These are phyloP conservation scores for Melinaea menophilus DNA, from an alignment of 2,888 invertebrate genomes.

Conservation along the genomic window DNA sequence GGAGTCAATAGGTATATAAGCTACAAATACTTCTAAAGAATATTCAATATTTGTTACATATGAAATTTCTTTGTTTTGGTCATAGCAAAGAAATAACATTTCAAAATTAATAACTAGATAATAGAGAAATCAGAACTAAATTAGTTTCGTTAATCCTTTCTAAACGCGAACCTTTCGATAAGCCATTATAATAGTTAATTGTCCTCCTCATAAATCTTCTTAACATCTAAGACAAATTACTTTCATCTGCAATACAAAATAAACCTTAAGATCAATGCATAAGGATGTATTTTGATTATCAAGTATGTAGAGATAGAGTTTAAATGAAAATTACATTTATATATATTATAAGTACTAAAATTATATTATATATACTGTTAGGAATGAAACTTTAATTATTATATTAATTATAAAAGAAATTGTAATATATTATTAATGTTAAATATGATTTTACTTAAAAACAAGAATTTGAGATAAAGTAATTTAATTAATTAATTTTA, in stretches of 20 bases:
- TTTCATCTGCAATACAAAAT: slow-evolving; percentile 11
- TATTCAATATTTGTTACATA: too few species aligned
- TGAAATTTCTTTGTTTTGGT: too few species aligned
- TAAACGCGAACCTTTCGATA: slow-evolving; percentile 48
- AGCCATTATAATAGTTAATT: slow-evolving; percentile 58
- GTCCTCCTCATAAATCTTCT: slow-evolving; percentile 55
- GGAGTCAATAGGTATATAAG: too few species aligned
- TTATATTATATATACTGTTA: neutral
- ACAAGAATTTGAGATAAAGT: neutral
- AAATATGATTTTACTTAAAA: neutral
- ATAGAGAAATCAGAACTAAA: slow-evolving; percentile 26
- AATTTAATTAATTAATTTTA: slow-evolving; percentile 1
- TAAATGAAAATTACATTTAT: neutral
- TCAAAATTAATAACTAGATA: slow-evolving; percentile 18
- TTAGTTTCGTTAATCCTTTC: slow-evolving; percentile 49
- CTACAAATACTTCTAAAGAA: too few species aligned
- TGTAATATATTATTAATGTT: neutral
- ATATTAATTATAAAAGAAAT: neutral
- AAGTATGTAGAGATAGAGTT: neutral
- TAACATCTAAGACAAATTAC: slow-evolving; percentile 31
- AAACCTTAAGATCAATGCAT: slow-evolving; percentile 1
- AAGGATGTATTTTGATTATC: slow-evolving; percentile 10
- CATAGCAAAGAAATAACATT: too few species aligned
- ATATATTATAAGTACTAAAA: neutral
- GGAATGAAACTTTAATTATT: neutral